Base-by-base conservation (phyloP, 2,888 invertebrate species). In the Apeira syringaria region DNA sequence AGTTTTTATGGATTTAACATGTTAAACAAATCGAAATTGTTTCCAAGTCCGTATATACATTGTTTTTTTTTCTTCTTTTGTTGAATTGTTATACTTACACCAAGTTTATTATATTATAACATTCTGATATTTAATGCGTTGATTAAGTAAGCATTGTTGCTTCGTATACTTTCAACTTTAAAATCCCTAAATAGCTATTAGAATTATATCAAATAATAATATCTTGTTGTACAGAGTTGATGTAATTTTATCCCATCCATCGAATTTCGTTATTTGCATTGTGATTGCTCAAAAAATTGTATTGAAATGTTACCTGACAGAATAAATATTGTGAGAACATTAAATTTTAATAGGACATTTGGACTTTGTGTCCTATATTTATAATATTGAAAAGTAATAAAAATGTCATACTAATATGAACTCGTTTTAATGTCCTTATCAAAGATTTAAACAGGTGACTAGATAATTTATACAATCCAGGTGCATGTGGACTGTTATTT, bases 381-480 rank as follows among this genome's bases (percentile, higher is more conserved):
- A 75, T 77, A 75, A 70, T 69, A 72, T 68, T 74, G 67, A 76
- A 74, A 70, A 76, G 60, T 76, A 80, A 70, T 80, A 79, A 85
- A 85, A 68, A 78, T 72, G 68, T 80, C 74, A 69, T 81, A 82
- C 79, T 80, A 77, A 71, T 47, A 56, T 55, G 51, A 49, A 27
- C 45, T 54, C 46, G 62, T 74, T 74, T 77, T 53, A 69, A 72
- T 73, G 61, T 13, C 17, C n/a, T n/a, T n/a, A n/a, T n/a, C n/a
- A n/a, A n/a, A n/a, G n/a, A n/a, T n/a, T n/a, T n/a, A n/a, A n/a
- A n/a, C n/a, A n/a, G n/a, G n/a, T n/a, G n/a, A n/a, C n/a, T n/a
- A n/a, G n/a, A n/a, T n/a, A n/a, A n/a, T n/a, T n/a, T n/a, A n/a
- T n/a, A n/a, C n/a, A n/a, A n/a, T n/a, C n/a, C n/a, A n/a, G n/a